phyloP scores from a whole-genome alignment of 2,888 invertebrate genomes.

The Hydroisotoma schaefferi region DNA sequence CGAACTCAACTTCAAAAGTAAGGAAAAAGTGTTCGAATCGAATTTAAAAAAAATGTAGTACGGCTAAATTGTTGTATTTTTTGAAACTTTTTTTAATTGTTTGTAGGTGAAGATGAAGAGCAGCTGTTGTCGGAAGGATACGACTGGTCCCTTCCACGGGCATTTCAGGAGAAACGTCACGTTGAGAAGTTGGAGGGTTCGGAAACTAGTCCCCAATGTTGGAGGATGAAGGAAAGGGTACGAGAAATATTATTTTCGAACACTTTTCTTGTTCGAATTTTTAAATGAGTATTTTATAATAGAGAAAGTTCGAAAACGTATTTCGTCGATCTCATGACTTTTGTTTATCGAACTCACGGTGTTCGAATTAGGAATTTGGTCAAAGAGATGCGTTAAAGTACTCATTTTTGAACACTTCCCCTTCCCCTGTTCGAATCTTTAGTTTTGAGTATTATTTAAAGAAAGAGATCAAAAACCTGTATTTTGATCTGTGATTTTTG shows the following conservation, averaged over 20 bases:
- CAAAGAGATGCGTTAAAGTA: too few relatives aligned
- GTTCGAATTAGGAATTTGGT: too few relatives aligned
- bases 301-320: too few relatives aligned
- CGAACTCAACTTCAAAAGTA: slow-evolving; percentile 43
- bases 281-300: background rate
- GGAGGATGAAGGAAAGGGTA: slow-evolving; percentile 91
- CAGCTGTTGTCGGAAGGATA: slow-evolving; percentile 42
- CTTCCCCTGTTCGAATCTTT: too few relatives aligned
- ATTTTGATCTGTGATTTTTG: too few relatives aligned
- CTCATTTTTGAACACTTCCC: too few relatives aligned
- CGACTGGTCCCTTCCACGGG: slow-evolving; percentile 57
- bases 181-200: slow-evolving; percentile 67
- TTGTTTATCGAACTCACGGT: too few relatives aligned
- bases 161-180: slow-evolving; percentile 71
- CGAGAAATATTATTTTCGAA: slow-evolving; percentile 49
- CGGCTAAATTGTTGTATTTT: background rate
- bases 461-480: too few relatives aligned
- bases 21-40: too few relatives aligned
- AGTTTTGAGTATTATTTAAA: too few relatives aligned
- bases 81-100: slow-evolving; percentile 1
- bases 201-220: slow-evolving; percentile 67
- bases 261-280: slow-evolving; percentile 3
- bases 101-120: slow-evolving; percentile 40
- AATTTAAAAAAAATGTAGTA: too few relatives aligned
- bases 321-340: too few relatives aligned